phyloP scores from a whole-genome alignment of 2,888 invertebrate genomes.

The Lumbricus terrestris region DNA sequence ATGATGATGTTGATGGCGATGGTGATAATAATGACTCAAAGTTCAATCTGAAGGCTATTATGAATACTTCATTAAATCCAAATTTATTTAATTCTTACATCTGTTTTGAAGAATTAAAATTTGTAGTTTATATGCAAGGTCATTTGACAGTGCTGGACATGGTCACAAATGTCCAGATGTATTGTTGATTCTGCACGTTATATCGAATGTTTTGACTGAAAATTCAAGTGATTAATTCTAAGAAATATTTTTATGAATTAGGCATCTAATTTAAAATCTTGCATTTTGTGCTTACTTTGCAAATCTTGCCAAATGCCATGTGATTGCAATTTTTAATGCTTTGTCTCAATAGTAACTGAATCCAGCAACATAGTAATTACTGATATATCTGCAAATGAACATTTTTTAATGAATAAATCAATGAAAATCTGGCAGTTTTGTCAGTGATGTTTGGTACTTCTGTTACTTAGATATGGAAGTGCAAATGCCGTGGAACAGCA shows the following conservation, averaged over 20 bases:
- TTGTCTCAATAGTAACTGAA: not conserved
- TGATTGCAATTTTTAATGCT: not conserved
- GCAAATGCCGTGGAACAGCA: slow-evolving; percentile 48
- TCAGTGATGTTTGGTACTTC: not conserved
- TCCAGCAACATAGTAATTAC: not conserved
- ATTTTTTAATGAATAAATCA: not conserved
- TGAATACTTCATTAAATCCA: not conserved
- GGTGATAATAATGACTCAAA: too few relatives aligned
- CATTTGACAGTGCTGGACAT: not conserved
- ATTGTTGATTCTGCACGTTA: not conserved
- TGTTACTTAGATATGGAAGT: slow-evolving; percentile 21
- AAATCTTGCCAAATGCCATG: not conserved
- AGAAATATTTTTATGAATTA: not conserved
- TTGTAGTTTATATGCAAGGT: not conserved
- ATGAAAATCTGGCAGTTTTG: not conserved
- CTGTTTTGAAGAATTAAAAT: not conserved
- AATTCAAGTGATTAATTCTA: not conserved
- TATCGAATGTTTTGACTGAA: not conserved
- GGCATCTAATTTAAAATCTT: not conserved
- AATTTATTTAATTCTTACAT: too few relatives aligned
- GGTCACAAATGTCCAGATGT: not conserved
- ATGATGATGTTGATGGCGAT: too few relatives aligned
- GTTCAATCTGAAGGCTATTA: not conserved
- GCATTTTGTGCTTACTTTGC: too few relatives aligned
- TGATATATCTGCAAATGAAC: not conserved